Percentiles rank a stretch among this genome's conserved stretches.
These are phyloP conservation scores for Scelioninae gen. 1 DNA, from an alignment of 2,888 invertebrate genomes.

Conservation along the genomic window DNA sequence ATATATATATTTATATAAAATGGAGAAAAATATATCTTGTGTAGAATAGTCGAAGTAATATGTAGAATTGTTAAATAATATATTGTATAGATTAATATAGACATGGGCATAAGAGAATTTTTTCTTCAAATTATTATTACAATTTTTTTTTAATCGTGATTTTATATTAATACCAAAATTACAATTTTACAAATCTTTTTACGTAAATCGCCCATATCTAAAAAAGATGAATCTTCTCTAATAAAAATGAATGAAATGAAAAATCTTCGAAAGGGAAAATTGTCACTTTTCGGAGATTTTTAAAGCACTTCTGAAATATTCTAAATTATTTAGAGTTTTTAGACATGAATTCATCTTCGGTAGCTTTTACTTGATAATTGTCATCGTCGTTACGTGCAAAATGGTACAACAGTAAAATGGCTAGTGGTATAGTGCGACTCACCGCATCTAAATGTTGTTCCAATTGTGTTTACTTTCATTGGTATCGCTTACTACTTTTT, in stretches of 20 bases:
- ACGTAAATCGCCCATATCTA: constrained; percentile 13
- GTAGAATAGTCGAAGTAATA: too few relatives aligned
- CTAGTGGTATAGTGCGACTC: constrained; percentile 82
- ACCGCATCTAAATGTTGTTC: constrained; percentile 85
- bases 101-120: neutral
- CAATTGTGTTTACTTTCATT: constrained; percentile 84
- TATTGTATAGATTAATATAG: neutral
- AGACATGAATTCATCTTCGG: constrained; percentile 30
- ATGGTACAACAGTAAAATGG: constrained; percentile 81
- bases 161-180: too few relatives aligned
- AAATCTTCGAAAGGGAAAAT: too few relatives aligned
- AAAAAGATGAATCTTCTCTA: constrained; percentile 9
- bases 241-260: too few relatives aligned
- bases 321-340: neutral
- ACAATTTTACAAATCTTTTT: neutral
- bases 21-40: too few relatives aligned
- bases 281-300: too few relatives aligned
- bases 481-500: constrained; percentile 84
- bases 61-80: neutral
- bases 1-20: too few relatives aligned
- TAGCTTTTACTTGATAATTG: constrained; percentile 66
- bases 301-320: too few relatives aligned
- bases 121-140: neutral
- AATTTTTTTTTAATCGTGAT: too few relatives aligned
- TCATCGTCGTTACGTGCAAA: constrained; percentile 82